These are phyloP conservation scores for Lithophane semibrunnea DNA, from an alignment of 2,888 invertebrate species.

Conservation along the genomic window DNA sequence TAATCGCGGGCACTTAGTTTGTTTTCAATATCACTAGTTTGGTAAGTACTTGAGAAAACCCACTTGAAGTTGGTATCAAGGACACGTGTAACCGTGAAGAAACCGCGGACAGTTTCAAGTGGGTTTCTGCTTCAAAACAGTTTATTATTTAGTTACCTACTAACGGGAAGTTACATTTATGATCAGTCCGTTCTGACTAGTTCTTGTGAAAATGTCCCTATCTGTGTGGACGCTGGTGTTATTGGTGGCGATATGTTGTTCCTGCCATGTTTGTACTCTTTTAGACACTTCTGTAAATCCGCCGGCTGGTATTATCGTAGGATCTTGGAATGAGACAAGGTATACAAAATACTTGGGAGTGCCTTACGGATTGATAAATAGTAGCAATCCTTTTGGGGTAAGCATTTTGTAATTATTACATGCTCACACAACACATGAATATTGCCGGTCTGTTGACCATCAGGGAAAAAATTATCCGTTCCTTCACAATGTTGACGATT, in stretches of 20 bases:
- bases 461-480: too few species aligned
- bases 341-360: slow-evolving; percentile 46
- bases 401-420: slow-evolving; percentile 14
- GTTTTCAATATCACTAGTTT: not conserved
- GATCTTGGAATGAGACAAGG: slow-evolving; percentile 31
- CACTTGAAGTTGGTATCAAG: slow-evolving; percentile 18
- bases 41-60: slow-evolving; percentile 15
- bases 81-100: not conserved
- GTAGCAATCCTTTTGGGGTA: slow-evolving; percentile 52
- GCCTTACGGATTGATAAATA: slow-evolving; percentile 50
- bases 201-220: not conserved
- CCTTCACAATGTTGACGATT: too few species aligned
- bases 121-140: not conserved
- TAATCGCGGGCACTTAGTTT: not conserved
- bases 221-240: not conserved
- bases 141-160: not conserved
- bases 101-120: not conserved
- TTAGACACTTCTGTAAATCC: not conserved
- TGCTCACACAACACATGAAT: not conserved
- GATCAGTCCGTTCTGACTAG: not conserved
- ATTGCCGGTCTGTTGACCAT: too few species aligned
- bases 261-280: not conserved
- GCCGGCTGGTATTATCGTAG: slow-evolving; percentile 22
- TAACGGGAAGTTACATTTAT: not conserved
- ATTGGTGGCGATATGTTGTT: too few species aligned